Evolutionary conservation across 2,113 vertebrate genomes (phyloP).

Genomic region (Natator depressus): DNA sequence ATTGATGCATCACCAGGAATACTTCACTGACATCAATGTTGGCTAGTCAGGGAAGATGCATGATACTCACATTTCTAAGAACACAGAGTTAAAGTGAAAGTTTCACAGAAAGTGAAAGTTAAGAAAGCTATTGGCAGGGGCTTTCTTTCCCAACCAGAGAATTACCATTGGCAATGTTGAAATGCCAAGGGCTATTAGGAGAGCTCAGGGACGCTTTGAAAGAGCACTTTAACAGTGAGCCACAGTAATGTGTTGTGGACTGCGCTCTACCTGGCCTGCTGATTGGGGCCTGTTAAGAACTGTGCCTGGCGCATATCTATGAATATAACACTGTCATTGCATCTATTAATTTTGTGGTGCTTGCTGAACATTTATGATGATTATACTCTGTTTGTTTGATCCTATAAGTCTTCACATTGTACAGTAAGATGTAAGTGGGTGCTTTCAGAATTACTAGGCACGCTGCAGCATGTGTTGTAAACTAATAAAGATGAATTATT

Average conservation of each 20-base stretch:
- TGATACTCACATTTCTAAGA: neutral
- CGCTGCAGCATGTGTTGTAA: neutral
- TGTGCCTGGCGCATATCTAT: neutral
- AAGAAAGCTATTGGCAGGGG: neutral
- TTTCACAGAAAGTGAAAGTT: neutral
- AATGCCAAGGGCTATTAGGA: neutral
- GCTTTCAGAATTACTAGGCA: neutral
- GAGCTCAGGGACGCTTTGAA: neutral
- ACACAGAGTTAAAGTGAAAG: neutral
- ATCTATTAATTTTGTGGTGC: neutral
- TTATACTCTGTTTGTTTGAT: neutral
- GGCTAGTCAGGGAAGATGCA: neutral
- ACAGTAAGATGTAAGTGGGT: neutral
- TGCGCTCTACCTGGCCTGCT: neutral
- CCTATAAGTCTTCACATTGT: neutral
- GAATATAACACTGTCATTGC: neutral
- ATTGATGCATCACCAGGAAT: neutral
- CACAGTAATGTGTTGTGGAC: neutral
- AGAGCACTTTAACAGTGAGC: neutral
- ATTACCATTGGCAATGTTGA: neutral
- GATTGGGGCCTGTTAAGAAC: neutral
- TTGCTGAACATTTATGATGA: neutral
- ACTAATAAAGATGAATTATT: neutral
- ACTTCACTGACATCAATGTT: neutral
- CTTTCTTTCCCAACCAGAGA: neutral